A percentile compares a stretch with the other conserved stretches of the same genome.
phyloP scores from a whole-genome alignment of 1,140 invertebrate species.

The Drosophila sp. region DNA sequence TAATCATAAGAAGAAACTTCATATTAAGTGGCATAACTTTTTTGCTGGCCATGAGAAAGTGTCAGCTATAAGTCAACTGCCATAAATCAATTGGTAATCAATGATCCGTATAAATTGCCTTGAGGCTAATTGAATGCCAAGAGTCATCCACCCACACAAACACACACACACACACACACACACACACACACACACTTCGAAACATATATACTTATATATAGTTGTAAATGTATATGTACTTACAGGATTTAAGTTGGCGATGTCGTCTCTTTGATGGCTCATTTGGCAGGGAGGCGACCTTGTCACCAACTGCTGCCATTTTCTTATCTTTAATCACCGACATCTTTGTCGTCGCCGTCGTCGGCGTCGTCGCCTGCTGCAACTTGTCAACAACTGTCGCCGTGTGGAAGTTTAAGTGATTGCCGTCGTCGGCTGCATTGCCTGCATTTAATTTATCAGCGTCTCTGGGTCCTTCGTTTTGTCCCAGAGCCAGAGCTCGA shows the following conservation, averaged over 20 bases:
- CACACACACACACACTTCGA: neutral
- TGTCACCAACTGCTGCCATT: conserved; percentile 51
- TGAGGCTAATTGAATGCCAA: conserved; percentile 20
- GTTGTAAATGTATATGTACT: conserved; percentile 26
- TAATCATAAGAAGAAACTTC: neutral
- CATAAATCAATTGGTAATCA: conserved; percentile 41
- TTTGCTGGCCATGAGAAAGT: conserved; percentile 3
- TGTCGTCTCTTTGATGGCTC: conserved; percentile 38
- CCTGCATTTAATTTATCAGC: conserved; percentile 80
- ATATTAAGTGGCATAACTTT: conserved; percentile 9
- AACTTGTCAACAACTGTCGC: conserved; percentile 69
- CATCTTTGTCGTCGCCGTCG: conserved; percentile 45
- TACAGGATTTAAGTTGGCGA: conserved; percentile 52
- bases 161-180: neutral
- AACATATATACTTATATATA: neutral
- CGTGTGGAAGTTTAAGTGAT: conserved; percentile 71
- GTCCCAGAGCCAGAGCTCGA: neutral
- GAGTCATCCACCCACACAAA: neutral
- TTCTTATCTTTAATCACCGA: conserved; percentile 67
- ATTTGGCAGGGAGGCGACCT: conserved; percentile 49
- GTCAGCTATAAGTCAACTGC: conserved; percentile 18
- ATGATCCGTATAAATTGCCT: conserved; percentile 33
- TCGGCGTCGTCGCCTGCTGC: conserved; percentile 33
- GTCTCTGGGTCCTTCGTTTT: conserved; percentile 18
- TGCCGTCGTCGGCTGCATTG: conserved; percentile 59